Conservation (phyloP, 2,797 vertebrate species). For the Rhyacichthys aspro region DNA sequence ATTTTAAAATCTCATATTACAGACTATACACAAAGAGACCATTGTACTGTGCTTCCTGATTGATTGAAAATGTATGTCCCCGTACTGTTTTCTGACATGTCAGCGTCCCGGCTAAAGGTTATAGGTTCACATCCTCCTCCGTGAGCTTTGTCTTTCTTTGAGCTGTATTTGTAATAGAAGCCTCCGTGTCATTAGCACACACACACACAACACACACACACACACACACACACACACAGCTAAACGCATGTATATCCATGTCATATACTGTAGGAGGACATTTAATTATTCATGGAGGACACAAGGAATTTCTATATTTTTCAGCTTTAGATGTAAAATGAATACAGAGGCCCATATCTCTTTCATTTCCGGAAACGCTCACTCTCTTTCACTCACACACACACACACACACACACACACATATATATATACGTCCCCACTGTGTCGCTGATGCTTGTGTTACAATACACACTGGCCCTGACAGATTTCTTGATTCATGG, state of each 20-base stretch:
- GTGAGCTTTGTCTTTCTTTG: slow-evolving; percentile 36
- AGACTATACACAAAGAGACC: slow-evolving; percentile 39
- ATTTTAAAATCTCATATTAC: slow-evolving; percentile 46
- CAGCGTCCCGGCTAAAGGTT: slow-evolving; percentile 52
- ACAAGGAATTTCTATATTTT: slow-evolving; percentile 57
- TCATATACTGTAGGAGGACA: slow-evolving; percentile 60
- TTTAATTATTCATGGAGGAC: slow-evolving; percentile 76
- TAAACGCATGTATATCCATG: slow-evolving; percentile 51
- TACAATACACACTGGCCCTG: slow-evolving; percentile 49
- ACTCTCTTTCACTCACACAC: not conserved
- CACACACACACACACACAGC: slow-evolving; percentile 16
- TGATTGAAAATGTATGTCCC: slow-evolving; percentile 22
- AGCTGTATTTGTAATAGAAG: slow-evolving; percentile 52
- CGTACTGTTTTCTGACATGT: slow-evolving; percentile 55
- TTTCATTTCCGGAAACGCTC: slow-evolving; percentile 53
- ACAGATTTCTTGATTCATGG: slow-evolving; percentile 56
- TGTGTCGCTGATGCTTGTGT: slow-evolving; percentile 38
- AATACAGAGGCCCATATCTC: slow-evolving; percentile 42
- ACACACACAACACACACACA: slow-evolving; percentile 19
- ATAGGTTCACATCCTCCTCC: slow-evolving; percentile 42
- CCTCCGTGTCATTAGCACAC: slow-evolving; percentile 24
- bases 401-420: not conserved
- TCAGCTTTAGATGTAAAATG: slow-evolving; percentile 52
- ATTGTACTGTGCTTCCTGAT: slow-evolving; percentile 15
- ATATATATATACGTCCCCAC: not conserved